These are phyloP conservation scores for Leptinotarsa haldemani DNA, from an alignment of 2,888 invertebrate species.

Conservation along the genomic window DNA sequence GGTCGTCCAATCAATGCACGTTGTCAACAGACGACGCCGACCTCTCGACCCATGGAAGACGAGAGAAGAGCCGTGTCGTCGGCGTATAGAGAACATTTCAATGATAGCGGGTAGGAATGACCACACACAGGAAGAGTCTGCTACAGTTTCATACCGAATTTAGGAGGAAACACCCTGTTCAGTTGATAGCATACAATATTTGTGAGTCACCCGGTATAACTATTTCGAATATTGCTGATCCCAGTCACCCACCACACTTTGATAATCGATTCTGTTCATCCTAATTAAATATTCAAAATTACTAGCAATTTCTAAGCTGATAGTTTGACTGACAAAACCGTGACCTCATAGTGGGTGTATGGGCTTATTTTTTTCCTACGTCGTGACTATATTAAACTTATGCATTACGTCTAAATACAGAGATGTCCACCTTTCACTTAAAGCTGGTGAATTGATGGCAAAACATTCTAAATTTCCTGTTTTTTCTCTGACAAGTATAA, in stretches of 20 bases:
- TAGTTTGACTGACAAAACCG: constrained; percentile 4
- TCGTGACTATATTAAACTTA: constrained; percentile 15
- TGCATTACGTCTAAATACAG: constrained; percentile 7
- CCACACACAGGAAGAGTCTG: no score
- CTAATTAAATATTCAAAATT: not conserved
- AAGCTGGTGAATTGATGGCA: constrained; percentile 19
- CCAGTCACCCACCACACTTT: not conserved
- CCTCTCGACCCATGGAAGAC: no score
- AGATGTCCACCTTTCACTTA: constrained; percentile 17
- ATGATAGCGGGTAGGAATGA: no score
- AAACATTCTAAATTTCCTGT: constrained; percentile 12
- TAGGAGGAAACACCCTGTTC: no score
- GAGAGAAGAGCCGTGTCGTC: no score
- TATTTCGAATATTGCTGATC: not conserved
- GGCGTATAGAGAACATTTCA: no score
- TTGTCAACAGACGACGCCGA: no score
- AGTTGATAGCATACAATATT: not conserved
- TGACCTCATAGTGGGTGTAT: constrained; percentile 20
- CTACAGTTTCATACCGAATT: no score
- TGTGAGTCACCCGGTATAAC: not conserved
- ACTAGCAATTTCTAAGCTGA: constrained; percentile 12
- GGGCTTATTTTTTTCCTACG: constrained; percentile 1
- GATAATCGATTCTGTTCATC: constrained; percentile 3
- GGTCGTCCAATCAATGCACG: no score
- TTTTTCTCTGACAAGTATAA: constrained; percentile 12